Evolutionary conservation across 2,888 invertebrate species (phyloP).

Genomic region (Caradrina kadenii): DNA sequence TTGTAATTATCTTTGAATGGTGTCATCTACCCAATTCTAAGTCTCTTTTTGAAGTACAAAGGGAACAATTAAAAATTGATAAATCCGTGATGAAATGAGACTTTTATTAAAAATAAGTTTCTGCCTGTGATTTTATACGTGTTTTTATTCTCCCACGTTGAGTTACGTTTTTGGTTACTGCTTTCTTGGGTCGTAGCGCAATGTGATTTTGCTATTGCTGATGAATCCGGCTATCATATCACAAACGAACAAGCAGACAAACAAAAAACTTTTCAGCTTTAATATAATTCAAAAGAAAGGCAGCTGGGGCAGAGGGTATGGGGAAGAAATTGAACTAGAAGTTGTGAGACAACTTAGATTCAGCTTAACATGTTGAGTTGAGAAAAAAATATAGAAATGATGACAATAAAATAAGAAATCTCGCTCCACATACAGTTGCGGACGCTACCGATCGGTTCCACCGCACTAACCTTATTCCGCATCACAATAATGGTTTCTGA

Average conservation of each 20-base stretch:
- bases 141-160: too few species aligned
- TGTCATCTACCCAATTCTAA: too few species aligned
- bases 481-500: constrained; percentile 86
- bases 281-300: too few species aligned
- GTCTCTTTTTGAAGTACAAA: neutral
- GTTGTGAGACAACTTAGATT: neutral
- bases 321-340: neutral
- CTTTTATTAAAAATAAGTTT: neutral
- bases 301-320: too few species aligned
- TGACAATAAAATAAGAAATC: neutral
- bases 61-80: neutral
- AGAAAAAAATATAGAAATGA: neutral
- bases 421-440: constrained; percentile 75
- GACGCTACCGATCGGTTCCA: constrained; percentile 83
- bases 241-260: too few species aligned
- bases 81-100: neutral
- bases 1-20: too few species aligned
- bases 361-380: neutral
- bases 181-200: too few species aligned
- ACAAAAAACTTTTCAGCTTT: too few species aligned
- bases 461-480: constrained; percentile 86
- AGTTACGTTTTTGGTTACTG: too few species aligned
- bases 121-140: too few species aligned
- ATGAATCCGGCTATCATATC: too few species aligned
- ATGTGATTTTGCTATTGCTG: too few species aligned